These are phyloP conservation scores for Drosophila antonietae DNA, from an alignment of 2,888 invertebrate species.

Conservation along the genomic window DNA sequence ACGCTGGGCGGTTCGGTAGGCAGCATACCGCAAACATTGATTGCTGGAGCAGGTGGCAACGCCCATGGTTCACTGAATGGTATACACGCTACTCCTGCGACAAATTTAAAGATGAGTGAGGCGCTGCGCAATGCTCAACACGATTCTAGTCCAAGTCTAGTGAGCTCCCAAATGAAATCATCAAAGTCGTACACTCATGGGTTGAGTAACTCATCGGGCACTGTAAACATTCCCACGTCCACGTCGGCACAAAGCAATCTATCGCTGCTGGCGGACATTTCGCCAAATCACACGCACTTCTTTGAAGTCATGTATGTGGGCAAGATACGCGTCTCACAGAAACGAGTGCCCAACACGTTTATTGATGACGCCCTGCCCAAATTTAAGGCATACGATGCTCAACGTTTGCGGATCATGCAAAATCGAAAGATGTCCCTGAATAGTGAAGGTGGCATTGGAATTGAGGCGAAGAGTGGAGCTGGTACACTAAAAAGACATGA, in stretches of 20 bases:
- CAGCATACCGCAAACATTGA: conserved; percentile 84
- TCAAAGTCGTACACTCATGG: conserved; percentile 85
- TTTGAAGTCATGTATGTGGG: conserved; percentile 96
- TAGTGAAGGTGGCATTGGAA: conserved; percentile 75
- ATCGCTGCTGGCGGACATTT: conserved; percentile 87
- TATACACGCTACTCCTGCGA: conserved; percentile 83
- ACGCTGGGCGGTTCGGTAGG: conserved; percentile 84
- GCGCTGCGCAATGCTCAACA: conserved; percentile 83
- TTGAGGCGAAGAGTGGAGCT: conserved; percentile 66
- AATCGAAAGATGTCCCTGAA: conserved; percentile 82
- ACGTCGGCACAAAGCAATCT: conserved; percentile 84
- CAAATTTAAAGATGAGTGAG: conserved; percentile 83
- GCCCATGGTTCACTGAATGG: conserved; percentile 69
- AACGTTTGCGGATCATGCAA: conserved; percentile 86
- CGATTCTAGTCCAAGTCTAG: conserved; percentile 83
- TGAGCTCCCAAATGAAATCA: conserved; percentile 83
- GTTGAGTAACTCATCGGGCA: conserved; percentile 84
- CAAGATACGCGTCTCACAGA: conserved; percentile 94
- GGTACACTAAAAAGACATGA: conserved; percentile 70
- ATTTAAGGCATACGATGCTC: conserved; percentile 91
- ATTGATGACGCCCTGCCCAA: conserved; percentile 96
- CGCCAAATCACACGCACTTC: conserved; percentile 94
- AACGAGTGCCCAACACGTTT: conserved; percentile 92
- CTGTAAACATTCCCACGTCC: conserved; percentile 84
- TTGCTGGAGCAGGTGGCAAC: conserved; percentile 68